These are phyloP conservation scores for Zhuqinia jingwanae DNA, from an alignment of 2,888 invertebrate genomes.

Conservation along the genomic window DNA sequence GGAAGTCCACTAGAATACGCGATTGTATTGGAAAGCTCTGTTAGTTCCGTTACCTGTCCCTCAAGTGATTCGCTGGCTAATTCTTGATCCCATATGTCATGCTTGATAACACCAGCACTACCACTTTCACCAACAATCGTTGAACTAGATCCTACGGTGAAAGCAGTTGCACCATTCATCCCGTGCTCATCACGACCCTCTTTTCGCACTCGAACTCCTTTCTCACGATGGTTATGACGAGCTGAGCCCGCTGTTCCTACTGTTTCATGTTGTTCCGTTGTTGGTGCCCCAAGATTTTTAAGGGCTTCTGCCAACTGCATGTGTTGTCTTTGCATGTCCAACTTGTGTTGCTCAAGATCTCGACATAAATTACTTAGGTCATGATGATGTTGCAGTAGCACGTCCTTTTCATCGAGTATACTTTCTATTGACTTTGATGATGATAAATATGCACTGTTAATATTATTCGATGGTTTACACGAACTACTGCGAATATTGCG, in stretches of 20 bases:
- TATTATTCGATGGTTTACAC: neutral
- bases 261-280: neutral
- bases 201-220: slow-evolving; percentile 44
- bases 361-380: slow-evolving; percentile 55
- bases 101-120: slow-evolving; percentile 21
- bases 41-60: slow-evolving; percentile 48
- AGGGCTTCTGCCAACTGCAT: slow-evolving; percentile 58
- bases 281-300: slow-evolving; percentile 28
- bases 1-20: slow-evolving; percentile 64
- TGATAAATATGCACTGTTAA: slow-evolving; percentile 2
- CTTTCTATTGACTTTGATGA: neutral
- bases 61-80: slow-evolving; percentile 53
- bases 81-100: slow-evolving; percentile 60
- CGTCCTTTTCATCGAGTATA: slow-evolving; percentile 23
- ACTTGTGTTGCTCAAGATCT: slow-evolving; percentile 64
- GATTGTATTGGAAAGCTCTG: slow-evolving; percentile 41
- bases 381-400: slow-evolving; percentile 61
- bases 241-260: neutral
- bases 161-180: slow-evolving; percentile 50
- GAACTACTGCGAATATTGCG: neutral
- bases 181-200: slow-evolving; percentile 61
- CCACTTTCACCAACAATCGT: slow-evolving; percentile 26
- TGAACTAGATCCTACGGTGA: neutral
- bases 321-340: slow-evolving; percentile 67
- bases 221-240: slow-evolving; percentile 27